Base-by-base conservation (phyloP, 2,113 vertebrate genomes). In the Suricata suricatta region DNA sequence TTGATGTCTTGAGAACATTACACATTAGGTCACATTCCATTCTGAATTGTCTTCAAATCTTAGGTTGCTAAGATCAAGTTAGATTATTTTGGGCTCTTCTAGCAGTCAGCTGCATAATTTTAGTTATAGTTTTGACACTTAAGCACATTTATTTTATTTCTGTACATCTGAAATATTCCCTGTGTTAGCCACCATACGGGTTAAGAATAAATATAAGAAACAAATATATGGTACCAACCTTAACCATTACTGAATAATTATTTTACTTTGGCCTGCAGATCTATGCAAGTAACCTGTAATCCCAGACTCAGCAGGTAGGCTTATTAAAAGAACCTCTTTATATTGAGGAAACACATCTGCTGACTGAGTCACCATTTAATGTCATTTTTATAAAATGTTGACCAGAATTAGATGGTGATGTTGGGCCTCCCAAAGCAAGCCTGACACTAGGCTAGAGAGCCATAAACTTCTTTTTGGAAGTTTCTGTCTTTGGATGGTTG, bases 161-260 rank as follows among this genome's bases (percentile, higher is more conserved):
- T 95, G 81, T 23, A 77, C 76, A 91, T 94, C 27, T 69, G 82
- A 90, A 86, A 38, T 79, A 81, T 80, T 82, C 52, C 21, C 47
- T 86, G 13, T 11, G 19, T 88, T 96, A 83, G n/a, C 57, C 44
- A 81, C 71, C 50, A 69, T 93, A 54, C 64, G 74, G 35, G 16
- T 81, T 52, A 89, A 91, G 63, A 95, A 79, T 96, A 93, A 95
- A 97, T 92, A 47, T 27, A 94, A 92, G 95, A 96, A 89, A 90
- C 87, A 93, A 38, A 33, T 90, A 1, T 90, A 11, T 89, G 79
- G 7, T 95, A 44, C 17, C 14, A 88, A 1, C 85, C 35, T 87
- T 92, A 83, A 90, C 21, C 14, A 35, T 86, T 74, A 15, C n/a
- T 91, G 15, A 93, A 72, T 82, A 93, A 14, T 90, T 82, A 47